phyloP scores from a whole-genome alignment of 2,113 vertebrate genomes.

The Tachysurus fulvidraco region DNA sequence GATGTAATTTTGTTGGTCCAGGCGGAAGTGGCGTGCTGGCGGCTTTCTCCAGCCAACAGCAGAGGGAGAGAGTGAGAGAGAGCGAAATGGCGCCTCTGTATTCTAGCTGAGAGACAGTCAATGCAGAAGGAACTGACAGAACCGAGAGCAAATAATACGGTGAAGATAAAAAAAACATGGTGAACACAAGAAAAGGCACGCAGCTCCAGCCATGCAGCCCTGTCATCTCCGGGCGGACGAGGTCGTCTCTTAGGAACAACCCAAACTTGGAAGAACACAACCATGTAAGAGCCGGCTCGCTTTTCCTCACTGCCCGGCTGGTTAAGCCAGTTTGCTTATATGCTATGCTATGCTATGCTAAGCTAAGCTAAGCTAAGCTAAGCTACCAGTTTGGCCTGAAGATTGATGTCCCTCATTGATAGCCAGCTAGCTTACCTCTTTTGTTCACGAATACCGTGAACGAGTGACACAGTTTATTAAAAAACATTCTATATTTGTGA shows the following conservation, averaged over 20 bases:
- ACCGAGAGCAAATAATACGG: constrained; percentile 53
- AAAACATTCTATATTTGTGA: constrained; percentile 1
- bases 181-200: constrained; percentile 89
- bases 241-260: constrained; percentile 78
- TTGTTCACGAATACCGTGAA: constrained; percentile 54
- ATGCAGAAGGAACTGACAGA: constrained; percentile 64
- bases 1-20: no score
- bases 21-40: constrained; percentile 58
- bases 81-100: constrained; percentile 78
- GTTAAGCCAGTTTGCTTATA: constrained; percentile 25
- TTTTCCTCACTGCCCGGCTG: constrained; percentile 58
- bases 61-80: constrained; percentile 59
- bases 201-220: constrained; percentile 67
- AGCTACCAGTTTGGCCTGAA: constrained; percentile 66
- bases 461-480: constrained; percentile 29
- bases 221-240: constrained; percentile 91
- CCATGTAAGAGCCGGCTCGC: constrained; percentile 68
- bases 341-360: constrained; percentile 52
- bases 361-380: constrained; percentile 43
- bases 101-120: constrained; percentile 73
- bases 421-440: constrained; percentile 48
- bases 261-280: constrained; percentile 71
- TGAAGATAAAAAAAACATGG: constrained; percentile 76
- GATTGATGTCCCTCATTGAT: constrained; percentile 36
- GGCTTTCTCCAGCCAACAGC: constrained; percentile 49